Evolutionary conservation across 1,140 invertebrate species (phyloP), one percentile per base, ranked within the genome.

Genomic region (Chironomus tepperi): DNA sequence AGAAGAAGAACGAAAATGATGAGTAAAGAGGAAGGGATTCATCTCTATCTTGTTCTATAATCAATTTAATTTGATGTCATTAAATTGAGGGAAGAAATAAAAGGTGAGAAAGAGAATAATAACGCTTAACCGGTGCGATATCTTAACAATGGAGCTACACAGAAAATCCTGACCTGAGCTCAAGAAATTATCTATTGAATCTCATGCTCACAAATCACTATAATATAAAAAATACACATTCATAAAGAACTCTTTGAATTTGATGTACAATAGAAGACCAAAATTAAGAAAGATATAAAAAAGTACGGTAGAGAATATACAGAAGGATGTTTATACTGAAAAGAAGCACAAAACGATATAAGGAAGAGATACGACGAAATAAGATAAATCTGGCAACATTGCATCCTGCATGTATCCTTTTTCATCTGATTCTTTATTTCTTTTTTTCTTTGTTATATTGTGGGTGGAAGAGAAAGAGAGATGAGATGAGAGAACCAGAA

Each of bases 301-400:
- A 34, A 2, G 24, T 34, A 34, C 24, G 24, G 24, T 34, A 34
- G 24, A 34, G 24, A 34, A 34, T n/a, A 57, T 57, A 21, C 65
- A 18, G 65, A 70, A 70, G 65, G 65, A 70, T 70, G 65, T 70
- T 70, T 57, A 47, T 47, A 47, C 8, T 10, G 43, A 15, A 67
- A 6, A 18, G 64, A 34, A 34, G 24, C 24, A 34, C 1, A 5
- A 34, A 34, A 34, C 24, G 24, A 34, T 34, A 34, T 34, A 34
- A 34, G 64, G n/a, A 18, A 70, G 65, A 70, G 16, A 21, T 70
- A 70, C 16, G 65, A 70, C 65, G 65, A 70, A 70, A 70, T 70
- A 19, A 19, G 65, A 70, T 19, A 70, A 70, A 70, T 70, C 65
- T 70, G 65, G 65, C 65, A 70, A 70, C 65, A 21, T 18, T 9